Evolutionary conservation across 2,888 invertebrate species (phyloP), one percentile per base, ranked within the genome.

Genomic region (Phragmatobia fuliginosa): DNA sequence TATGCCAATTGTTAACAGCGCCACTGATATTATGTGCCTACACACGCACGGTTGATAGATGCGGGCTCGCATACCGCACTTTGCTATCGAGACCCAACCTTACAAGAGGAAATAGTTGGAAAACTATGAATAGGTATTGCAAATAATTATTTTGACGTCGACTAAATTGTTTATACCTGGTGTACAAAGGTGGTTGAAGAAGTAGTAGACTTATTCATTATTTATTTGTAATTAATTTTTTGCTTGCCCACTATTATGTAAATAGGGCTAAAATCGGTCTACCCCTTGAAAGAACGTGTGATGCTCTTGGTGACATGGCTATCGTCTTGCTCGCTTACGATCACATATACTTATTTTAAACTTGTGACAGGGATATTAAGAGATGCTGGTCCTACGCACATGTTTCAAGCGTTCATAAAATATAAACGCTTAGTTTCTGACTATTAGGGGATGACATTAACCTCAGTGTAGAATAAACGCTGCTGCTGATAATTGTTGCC

Each of bases 71-170:
- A 65, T 69, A 32, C 49, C 68, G 4, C 28, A 21, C n/a, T 49
- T 38, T 38, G 49, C 61, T 69, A 64, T 65, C 49, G 32, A 21
- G 33, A 28, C 21, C 5, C 16, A 32, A 25, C 58, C 45, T 33
- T 31, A 31, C 41, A 60, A 69, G 64, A 66, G 61, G 65, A 66
- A 70, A 66, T 62, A 28, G 65, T 66, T 56, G 52, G 14, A 66
- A 70, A 38, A n/a, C 56, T 66, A 66, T 33, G 25, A 60, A 70
- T 66, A n/a, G n/a, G n/a, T n/a, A 28, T 33, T 38, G 32, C 0
- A 21, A 59, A 70, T 62, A 69, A 38, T 21, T 62, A 11, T 33
- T n/a, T 60, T 32, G 21, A 16, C 45, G 38, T 58, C 1, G 0
- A 28, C 33, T 36, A 38, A 45, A 36, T 10, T 49, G 31, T 64